Conservation (phyloP, 2,888 invertebrate species). For the Pasiphila rectangulata region DNA sequence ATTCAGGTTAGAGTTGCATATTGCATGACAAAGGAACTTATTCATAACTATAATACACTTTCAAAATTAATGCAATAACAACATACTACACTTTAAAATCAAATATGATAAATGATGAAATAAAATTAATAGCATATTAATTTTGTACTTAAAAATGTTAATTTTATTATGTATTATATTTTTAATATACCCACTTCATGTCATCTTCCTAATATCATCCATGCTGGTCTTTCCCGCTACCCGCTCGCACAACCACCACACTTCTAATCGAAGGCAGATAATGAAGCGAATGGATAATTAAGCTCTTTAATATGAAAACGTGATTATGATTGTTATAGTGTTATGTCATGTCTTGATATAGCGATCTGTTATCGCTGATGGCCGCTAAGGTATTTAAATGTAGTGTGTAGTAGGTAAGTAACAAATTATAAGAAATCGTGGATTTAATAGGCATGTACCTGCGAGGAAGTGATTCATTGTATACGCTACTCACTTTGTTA, state of each 20-base stretch:
- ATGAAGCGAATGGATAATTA: not conserved
- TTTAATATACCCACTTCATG: too few relatives aligned
- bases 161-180: too few relatives aligned
- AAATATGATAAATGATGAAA: too few relatives aligned
- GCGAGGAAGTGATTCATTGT: not conserved
- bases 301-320: slow-evolving; percentile 15
- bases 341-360: slow-evolving; percentile 15
- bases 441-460: not conserved
- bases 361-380: slow-evolving; percentile 2
- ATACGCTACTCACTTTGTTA: too few relatives aligned
- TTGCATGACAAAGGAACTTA: too few relatives aligned
- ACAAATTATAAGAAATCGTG: not conserved
- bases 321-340: slow-evolving; percentile 1
- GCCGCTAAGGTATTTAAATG: not conserved
- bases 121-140: too few relatives aligned
- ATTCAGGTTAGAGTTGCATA: too few relatives aligned
- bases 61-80: too few relatives aligned
- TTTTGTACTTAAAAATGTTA: too few relatives aligned
- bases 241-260: slow-evolving; percentile 2
- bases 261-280: slow-evolving; percentile 5
- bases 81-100: too few relatives aligned
- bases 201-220: too few relatives aligned
- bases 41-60: too few relatives aligned
- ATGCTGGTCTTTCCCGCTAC: not conserved
- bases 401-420: not conserved